These are phyloP conservation scores for Holacanthella duospinosa DNA, from an alignment of 2,888 invertebrate genomes.

Conservation along the genomic window DNA sequence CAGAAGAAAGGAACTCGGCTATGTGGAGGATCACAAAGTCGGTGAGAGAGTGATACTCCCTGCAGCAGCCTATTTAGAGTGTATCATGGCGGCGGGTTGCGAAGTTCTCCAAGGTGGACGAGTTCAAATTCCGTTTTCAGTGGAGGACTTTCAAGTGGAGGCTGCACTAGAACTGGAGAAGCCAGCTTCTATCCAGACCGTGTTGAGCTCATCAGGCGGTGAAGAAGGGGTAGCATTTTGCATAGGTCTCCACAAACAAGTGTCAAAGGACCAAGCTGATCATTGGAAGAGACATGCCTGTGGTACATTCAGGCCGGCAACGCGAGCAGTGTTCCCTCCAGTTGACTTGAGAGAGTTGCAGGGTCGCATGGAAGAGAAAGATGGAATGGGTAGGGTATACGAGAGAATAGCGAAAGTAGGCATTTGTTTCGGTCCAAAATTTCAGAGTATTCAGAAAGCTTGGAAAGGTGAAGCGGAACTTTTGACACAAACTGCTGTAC, in stretches of 20 bases:
- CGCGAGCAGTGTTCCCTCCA: not conserved
- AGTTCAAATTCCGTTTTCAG: too few species aligned
- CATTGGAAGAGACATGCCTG: not conserved
- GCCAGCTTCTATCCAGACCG: not conserved
- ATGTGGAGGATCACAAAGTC: too few species aligned
- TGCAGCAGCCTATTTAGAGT: too few species aligned
- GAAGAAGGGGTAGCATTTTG: not conserved
- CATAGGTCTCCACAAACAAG: not conserved
- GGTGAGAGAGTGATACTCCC: too few species aligned
- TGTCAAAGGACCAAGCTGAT: too few species aligned
- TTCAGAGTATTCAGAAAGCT: constrained; percentile 17
- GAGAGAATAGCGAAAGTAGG: constrained; percentile 15
- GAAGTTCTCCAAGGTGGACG: too few species aligned
- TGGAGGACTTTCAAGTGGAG: too few species aligned
- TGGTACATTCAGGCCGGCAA: not conserved
- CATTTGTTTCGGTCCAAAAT: constrained; percentile 21
- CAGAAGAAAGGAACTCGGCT: too few species aligned
- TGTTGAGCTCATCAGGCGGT: not conserved
- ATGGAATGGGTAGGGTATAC: constrained; percentile 17
- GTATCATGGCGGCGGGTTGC: too few species aligned
- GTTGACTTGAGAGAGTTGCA: constrained; percentile 13
- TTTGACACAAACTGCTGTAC: not conserved
- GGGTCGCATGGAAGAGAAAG: constrained; percentile 10
- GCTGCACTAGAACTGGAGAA: not conserved
- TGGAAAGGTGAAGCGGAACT: constrained; percentile 14